These are phyloP conservation scores for Acromyrmex echinatior DNA, from an alignment of 1,140 invertebrate species.

Conservation along the genomic window DNA sequence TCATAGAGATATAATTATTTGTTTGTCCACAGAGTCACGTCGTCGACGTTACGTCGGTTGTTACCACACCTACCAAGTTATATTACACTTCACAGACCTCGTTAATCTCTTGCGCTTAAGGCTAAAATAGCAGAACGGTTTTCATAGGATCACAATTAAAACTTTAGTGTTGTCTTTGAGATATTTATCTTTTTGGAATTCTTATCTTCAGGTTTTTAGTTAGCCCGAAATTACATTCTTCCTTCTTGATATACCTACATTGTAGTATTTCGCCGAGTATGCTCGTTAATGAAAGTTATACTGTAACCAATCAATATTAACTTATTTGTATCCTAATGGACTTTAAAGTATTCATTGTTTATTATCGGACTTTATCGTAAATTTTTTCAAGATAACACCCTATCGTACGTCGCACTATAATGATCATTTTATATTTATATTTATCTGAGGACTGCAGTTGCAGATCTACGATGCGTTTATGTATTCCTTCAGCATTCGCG, in stretches of 20 bases:
- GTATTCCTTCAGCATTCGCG: slow-evolving; percentile 3
- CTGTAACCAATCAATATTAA: background rate
- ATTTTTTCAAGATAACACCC: background rate
- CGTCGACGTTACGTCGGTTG: slow-evolving; percentile 15
- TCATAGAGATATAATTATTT: slow-evolving; percentile 57
- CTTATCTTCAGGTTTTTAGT: slow-evolving; percentile 13
- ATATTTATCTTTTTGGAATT: slow-evolving; percentile 3
- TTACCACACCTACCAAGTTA: slow-evolving; percentile 40
- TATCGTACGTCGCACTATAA: background rate
- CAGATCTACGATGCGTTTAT: background rate
- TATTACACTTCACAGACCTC: slow-evolving; percentile 52
- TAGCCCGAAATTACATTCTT: background rate
- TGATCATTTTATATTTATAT: background rate
- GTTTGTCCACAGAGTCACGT: slow-evolving; percentile 41
- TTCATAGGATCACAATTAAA: slow-evolving; percentile 52
- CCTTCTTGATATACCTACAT: background rate
- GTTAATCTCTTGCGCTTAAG: slow-evolving; percentile 48
- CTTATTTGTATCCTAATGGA: background rate
- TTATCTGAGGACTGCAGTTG: background rate
- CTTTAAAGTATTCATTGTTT: no score
- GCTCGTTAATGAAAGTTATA: background rate
- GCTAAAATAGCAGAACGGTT: slow-evolving; percentile 26
- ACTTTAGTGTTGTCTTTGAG: slow-evolving; percentile 18
- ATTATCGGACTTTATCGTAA: background rate
- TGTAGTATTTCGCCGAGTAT: background rate